Conservation (phyloP, 2,797 vertebrate species). For the Prunella strophiata region DNA sequence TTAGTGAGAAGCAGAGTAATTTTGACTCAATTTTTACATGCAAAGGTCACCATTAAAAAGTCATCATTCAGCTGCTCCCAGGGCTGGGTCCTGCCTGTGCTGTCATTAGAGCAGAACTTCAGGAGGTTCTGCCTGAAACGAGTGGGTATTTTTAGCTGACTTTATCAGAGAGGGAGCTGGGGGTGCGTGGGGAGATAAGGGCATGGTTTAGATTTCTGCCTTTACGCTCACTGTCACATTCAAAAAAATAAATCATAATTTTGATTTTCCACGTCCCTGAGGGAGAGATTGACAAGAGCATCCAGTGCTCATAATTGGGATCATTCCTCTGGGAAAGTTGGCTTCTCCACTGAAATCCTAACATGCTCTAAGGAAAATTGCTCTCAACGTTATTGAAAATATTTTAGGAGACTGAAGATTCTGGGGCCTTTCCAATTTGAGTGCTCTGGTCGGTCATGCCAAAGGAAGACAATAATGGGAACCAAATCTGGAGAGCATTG, state of each 20-base stretch:
- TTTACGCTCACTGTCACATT: conserved; percentile 61
- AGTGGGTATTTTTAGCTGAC: conserved; percentile 66
- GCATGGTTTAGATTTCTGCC: conserved; percentile 68
- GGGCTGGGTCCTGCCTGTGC: conserved; percentile 36
- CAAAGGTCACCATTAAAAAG: conserved; percentile 60
- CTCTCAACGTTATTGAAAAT: conserved; percentile 50
- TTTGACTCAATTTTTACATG: conserved; percentile 43
- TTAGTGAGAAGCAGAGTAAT: background rate
- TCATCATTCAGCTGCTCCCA: conserved; percentile 54
- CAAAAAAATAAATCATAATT: conserved; percentile 65
- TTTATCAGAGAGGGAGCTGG: conserved; percentile 52
- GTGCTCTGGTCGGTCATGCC: conserved; percentile 14
- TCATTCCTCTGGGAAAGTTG: conserved; percentile 70
- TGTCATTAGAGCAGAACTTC: conserved; percentile 66
- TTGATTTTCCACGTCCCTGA: conserved; percentile 69
- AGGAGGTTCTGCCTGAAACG: conserved; percentile 55
- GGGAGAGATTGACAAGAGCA: conserved; percentile 67
- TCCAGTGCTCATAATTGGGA: conserved; percentile 66
- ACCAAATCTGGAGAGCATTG: conserved; percentile 30
- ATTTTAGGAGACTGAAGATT: conserved; percentile 62
- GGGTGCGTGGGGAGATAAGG: conserved; percentile 67
- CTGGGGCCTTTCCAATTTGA: conserved; percentile 49
- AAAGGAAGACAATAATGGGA: conserved; percentile 51
- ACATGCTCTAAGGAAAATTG: conserved; percentile 69
- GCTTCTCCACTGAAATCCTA: conserved; percentile 57